These are phyloP conservation scores for Eupsittula cactorum DNA, from an alignment of 2,113 vertebrate genomes.

Conservation along the genomic window DNA sequence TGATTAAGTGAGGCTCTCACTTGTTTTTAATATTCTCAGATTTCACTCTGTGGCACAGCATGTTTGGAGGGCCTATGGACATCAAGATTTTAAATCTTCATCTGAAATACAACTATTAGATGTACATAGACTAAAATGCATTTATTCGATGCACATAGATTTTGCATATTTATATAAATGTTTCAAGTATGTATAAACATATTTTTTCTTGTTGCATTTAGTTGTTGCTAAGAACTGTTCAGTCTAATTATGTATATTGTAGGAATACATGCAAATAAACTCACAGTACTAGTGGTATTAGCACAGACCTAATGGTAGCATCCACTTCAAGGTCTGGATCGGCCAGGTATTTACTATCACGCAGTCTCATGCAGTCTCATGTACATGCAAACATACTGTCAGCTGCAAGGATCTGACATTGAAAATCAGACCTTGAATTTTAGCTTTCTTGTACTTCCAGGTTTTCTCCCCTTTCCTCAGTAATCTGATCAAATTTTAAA, in stretches of 20 bases:
- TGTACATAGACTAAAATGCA: neutral
- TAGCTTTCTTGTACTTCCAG: neutral
- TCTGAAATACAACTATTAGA: neutral
- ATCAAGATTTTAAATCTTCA: neutral
- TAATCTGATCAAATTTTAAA: neutral
- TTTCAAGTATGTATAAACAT: neutral
- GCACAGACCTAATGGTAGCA: neutral
- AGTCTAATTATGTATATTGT: neutral
- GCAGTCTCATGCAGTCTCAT: neutral
- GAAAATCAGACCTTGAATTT: neutral
- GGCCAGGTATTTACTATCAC: neutral
- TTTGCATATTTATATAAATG: neutral
- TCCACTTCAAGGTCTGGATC: neutral
- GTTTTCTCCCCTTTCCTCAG: neutral
- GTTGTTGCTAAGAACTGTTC: neutral
- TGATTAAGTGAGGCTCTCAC: neutral
- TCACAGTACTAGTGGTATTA: neutral
- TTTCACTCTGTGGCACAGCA: neutral
- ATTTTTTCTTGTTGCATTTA: neutral
- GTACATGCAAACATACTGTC: neutral
- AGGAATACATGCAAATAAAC: neutral
- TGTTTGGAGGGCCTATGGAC: neutral
- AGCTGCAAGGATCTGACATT: neutral
- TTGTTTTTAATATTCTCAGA: neutral
- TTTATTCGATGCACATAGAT: neutral